A percentile compares a stretch with the other conserved stretches of the same genome.
phyloP scores from a whole-genome alignment of 92 coral and sea anemone species.

The Parazoanthus atlanticus region DNA sequence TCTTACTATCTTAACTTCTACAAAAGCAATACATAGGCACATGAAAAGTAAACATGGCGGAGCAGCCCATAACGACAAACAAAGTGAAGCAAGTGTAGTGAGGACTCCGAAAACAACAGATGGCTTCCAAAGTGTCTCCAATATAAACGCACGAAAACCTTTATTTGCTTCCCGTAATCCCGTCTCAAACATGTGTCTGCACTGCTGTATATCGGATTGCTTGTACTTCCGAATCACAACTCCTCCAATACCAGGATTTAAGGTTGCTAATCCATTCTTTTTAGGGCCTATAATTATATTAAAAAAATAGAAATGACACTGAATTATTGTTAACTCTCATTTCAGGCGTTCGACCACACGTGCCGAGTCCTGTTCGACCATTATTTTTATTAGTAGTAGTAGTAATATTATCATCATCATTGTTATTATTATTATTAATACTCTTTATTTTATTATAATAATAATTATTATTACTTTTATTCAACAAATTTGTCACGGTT shows the following conservation, averaged over 20 bases:
- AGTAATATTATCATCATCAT: too few species aligned
- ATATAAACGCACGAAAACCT: constrained; percentile 50
- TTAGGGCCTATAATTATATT: not conserved
- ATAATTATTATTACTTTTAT: too few species aligned
- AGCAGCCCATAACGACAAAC: not conserved
- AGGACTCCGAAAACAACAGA: not conserved
- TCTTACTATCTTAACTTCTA: constrained; percentile 55
- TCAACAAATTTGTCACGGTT: too few species aligned
- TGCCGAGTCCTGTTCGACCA: too few species aligned
- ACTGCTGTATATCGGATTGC: constrained; percentile 45
- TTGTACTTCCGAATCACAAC: constrained; percentile 60
- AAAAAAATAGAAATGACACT: not conserved
- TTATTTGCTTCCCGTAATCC: constrained; percentile 60
- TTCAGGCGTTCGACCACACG: too few species aligned
- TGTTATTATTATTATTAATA: too few species aligned
- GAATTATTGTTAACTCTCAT: too few species aligned
- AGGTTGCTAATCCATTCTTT: not conserved
- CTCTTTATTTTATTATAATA: too few species aligned
- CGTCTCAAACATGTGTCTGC: constrained; percentile 63
- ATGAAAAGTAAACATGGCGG: not conserved
- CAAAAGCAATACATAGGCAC: not conserved
- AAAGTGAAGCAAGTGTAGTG: not conserved
- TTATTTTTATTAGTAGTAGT: too few species aligned
- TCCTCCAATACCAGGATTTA: not conserved
- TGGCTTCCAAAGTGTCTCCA: constrained; percentile 52